Evolutionary conservation across 1,140 invertebrate species (phyloP), one percentile per base, ranked within the genome.

Genomic region (Nomia melanderi): DNA sequence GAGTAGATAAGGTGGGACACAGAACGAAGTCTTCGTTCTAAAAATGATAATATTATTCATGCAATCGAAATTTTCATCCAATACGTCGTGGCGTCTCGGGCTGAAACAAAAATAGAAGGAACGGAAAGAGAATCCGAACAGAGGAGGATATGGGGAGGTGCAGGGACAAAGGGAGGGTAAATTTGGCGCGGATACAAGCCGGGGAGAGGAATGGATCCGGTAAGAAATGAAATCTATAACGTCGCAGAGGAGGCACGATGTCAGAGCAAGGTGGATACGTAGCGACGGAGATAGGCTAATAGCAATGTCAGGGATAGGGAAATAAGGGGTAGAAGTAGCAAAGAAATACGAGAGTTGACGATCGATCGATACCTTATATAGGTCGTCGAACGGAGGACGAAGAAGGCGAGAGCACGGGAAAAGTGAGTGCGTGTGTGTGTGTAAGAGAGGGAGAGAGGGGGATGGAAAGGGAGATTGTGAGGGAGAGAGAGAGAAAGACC

Each of bases 311-410:
- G 27, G 53, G 53, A 75, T 75, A 67, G 63, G 63, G 72, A 75
- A 75, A 75, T 75, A 31, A 39, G 29, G 63, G 47, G 36, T 27
- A 12, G 53, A 57, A 39, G 36, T 57, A 75, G 72, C 72, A 66
- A 75, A 75, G 63, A 75, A 75, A 75, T 75, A 75, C 72, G 72
- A 75, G 64, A 39, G 23, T 39, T 75, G 72, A 59, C 72, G 72
- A 63, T 33, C 41, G 72, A 75, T 75, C 63, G 63, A 75, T 75
- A 67, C 64, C 29, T 75, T 74, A 74, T 74, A 54, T 65, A 65
- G 33, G 60, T 65, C 70, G 59, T 64, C 56, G 69, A 72, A 62
- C 69, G 36, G 23, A 25, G 20, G 41, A 20, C 41, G 14, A 25
- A 33, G 14, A 33, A 54, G 39, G 23, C 23, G 57, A 8, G 9